phyloP scores from a whole-genome alignment of 2,113 vertebrate genomes.

The Oryzias woworae region DNA sequence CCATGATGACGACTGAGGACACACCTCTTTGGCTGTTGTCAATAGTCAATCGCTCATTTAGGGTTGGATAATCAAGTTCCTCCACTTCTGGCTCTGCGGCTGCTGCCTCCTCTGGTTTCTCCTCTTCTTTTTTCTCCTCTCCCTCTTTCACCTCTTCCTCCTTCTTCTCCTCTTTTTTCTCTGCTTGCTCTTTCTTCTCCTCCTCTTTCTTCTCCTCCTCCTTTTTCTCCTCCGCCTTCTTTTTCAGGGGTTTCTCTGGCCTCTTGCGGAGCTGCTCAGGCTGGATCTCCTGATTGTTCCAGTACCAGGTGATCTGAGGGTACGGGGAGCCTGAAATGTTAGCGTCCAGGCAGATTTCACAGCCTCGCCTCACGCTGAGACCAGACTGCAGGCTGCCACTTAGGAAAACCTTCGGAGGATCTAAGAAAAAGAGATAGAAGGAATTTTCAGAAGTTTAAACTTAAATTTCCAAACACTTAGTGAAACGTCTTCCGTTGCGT shows the following conservation, averaged over 20 bases:
- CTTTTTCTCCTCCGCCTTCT: conserved; percentile 78
- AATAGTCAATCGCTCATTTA: conserved; percentile 86
- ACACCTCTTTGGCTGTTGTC: conserved; percentile 85
- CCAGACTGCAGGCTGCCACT: conserved; percentile 87
- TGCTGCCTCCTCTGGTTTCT: conserved; percentile 33
- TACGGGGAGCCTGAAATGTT: conserved; percentile 93
- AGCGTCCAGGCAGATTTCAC: conserved; percentile 87
- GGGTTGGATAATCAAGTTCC: conserved; percentile 83
- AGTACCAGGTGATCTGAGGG: conserved; percentile 91
- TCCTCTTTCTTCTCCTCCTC: conserved; percentile 71
- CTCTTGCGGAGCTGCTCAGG: conserved; percentile 91
- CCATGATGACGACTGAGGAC: conserved; percentile 82
- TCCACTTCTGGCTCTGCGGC: conserved; percentile 71
- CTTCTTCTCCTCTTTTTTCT: conserved; percentile 23
- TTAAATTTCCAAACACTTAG: no score
- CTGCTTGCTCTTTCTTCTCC: conserved; percentile 5
- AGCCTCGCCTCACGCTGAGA: conserved; percentile 85
- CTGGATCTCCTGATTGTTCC: conserved; percentile 84
- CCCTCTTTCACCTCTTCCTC: conserved; percentile 6
- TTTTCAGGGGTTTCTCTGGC: conserved; percentile 76
- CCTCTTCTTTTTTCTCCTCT: conserved; percentile 14
- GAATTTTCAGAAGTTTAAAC: not conserved
- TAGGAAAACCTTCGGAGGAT: conserved; percentile 91
- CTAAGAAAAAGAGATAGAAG: conserved; percentile 64
- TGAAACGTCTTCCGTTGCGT: no score